Evolutionary conservation across 2,113 vertebrate species (phyloP).

Genomic region (Odobenus rosmarus): DNA sequence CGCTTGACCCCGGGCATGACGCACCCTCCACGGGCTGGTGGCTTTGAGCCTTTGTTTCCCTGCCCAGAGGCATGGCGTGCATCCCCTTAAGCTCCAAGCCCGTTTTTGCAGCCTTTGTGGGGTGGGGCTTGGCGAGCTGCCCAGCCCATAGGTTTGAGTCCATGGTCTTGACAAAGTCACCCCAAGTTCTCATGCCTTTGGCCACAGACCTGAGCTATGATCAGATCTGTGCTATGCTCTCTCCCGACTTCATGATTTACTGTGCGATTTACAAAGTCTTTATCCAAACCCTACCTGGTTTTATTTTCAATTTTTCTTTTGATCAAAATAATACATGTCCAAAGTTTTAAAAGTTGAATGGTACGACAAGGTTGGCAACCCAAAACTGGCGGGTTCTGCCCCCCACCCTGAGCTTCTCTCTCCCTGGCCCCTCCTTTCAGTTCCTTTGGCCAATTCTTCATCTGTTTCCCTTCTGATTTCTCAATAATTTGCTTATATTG

Average conservation of each 20-base stretch:
- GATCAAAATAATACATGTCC: neutral
- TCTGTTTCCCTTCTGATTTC: neutral
- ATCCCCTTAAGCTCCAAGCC: neutral
- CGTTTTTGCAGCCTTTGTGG: neutral
- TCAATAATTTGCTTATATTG: neutral
- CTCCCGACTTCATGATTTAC: neutral
- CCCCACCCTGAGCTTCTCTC: too few relatives aligned
- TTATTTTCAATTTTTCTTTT: constrained; percentile 36
- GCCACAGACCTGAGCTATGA: neutral
- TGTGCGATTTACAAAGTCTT: neutral
- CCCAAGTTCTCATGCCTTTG: neutral
- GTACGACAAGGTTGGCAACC: neutral
- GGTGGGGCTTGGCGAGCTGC: neutral
- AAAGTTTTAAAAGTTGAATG: neutral
- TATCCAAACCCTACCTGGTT: neutral
- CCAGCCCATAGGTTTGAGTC: neutral
- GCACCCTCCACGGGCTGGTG: neutral
- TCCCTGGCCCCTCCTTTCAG: neutral
- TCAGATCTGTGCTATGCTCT: neutral
- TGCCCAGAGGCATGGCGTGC: neutral
- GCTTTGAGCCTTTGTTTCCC: neutral
- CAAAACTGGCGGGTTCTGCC: neutral
- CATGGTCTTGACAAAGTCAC: neutral
- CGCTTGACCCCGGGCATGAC: neutral
- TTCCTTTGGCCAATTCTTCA: neutral